Evolutionary conservation across 2,113 vertebrate genomes (phyloP), one percentile per base, ranked within the genome.

Genomic region (Coptodon bakossiorum): DNA sequence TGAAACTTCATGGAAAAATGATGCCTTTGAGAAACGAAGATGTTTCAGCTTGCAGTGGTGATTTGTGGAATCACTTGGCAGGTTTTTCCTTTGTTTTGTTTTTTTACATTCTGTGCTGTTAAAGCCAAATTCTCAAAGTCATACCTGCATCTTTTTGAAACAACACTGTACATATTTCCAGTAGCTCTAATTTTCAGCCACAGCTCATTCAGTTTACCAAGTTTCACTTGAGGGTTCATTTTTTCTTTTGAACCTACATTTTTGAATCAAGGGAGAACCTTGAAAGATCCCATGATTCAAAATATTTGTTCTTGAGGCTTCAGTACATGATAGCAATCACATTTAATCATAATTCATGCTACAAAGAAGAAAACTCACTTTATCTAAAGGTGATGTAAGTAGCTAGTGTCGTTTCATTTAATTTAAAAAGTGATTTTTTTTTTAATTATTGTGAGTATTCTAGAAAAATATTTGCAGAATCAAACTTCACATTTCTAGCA

Each of bases 401-500:
- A 24, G 71, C 71, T 78, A 78, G 43, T 50, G 22, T 76, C 1
- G 3, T 27, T 76, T 27, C 40, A 76, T 76, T 19, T 48, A 76
- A 76, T 48, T 48, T 29, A 76, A 76, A 48, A 48, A 29, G 1
- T 45, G 14, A 19, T 29, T 29, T 48, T 16, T 16, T 50, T 43
- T 43, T 0, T 0, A 16, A 16, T 73, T 27, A 17, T 76, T 48
- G 9, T 29, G 6, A 76, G 24, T 31, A 48, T 76, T 76, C 43
- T 24, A 71, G n/a, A 71, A 43, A 71, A 27, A 45, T 73, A 43
- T 24, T 73, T 78, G 43, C 16, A 78, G 11, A 78, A 19, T 78
- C 24, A 11, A 29, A 29, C 43, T 78, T 78, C 6, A 50, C 43
- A 31, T 78, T 78, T 50, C 43, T 50, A 50, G 43, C 38, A 27